Evolutionary conservation across 1,140 invertebrate genomes (phyloP), one percentile per base, ranked within the genome.

Genomic region (Nylanderia fulva): DNA sequence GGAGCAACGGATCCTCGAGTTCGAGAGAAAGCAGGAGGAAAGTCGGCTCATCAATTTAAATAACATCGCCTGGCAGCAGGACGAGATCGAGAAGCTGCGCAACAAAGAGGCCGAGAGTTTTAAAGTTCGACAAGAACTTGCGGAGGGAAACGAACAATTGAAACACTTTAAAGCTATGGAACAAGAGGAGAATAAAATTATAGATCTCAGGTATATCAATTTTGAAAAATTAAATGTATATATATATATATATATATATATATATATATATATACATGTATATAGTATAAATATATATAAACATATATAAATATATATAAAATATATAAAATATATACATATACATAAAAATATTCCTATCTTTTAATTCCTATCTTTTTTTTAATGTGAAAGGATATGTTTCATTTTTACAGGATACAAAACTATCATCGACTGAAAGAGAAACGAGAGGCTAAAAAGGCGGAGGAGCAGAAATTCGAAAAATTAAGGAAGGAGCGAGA

Each of bases 1-100:
- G 85, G 93, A 96, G 36, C 92, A 95, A 13, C 94, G 95, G 39
- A 92, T 96, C 54, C 92, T 96, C 85, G 96, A 97, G 91, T 96
- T 96, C 0, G 96, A 97, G 87, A 94, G 95, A 11, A 96, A 96
- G 54, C 95, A 96, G 86, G 96, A 97, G 88, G 97, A 97, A 91
- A 96, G 96, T 42, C 95, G 96, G 24, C 92, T 95, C 45, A 95
- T 96, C 60, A 97, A 96, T 74, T 93, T 95, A 61, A 95, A 95
- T 2, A 92, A 94, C n/a, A 95, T 96, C 27, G 93, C 95, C 2
- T 93, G 96, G 83, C 95, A 96, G 77, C 91, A 95, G 58, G 95
- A 95, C 15, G 96, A 96, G 83, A 93, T 95, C 11, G 90, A 92
- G 2, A 95, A 95, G 85, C 58, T 92, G 82, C 66, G 91, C 69